Evolutionary conservation across 1,140 invertebrate genomes (phyloP), one percentile per base, ranked within the genome.

Genomic region (Rhyzopertha dominica): DNA sequence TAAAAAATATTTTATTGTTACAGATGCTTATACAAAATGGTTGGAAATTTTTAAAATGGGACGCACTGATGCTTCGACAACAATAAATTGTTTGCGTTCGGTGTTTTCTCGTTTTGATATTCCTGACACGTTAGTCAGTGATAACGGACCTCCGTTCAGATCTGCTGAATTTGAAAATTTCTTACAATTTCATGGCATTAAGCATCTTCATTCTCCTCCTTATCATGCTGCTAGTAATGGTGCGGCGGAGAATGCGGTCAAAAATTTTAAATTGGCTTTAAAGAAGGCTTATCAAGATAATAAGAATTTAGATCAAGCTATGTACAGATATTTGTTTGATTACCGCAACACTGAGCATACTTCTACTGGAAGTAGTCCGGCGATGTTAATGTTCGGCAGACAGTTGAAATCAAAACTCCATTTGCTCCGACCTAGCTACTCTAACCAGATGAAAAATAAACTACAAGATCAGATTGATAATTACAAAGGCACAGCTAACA

Each of bases 181-280:
- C 58, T 56, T 54, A 34, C 26, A 32, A 30, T 46, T 44, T 20
- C 61, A 66, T 49, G 41, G 43, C 17, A 63, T 68, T 5, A 49
- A 50, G 37, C 61, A 65, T 37, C 49, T 43, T 7, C 54, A 56
- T 17, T 52, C 60, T 7, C 46, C 65, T 10, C 63, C 65, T 8
- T 64, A 65, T 32, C 47, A 58, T 37, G 61, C 65, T 0, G 52
- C 58, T 20, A 59, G 58, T 18, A 70, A 69, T 43, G 66, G 68
- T 0, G 59, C 49, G 3, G 65, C 63, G 4, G 66, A 68, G 51
- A 63, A 70, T 35, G 51, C 61, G 0, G 68, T 71, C 1, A 61
- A 64, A 56, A 62, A 44, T 2, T 49, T 70, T 23, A 70, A 70
- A 49, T 61, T 56, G 38, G 49, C 41, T 5, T 52, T 68, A 13